Conservation (phyloP, 2,797 vertebrate species). For the Pseudomugil gertrudae region DNA sequence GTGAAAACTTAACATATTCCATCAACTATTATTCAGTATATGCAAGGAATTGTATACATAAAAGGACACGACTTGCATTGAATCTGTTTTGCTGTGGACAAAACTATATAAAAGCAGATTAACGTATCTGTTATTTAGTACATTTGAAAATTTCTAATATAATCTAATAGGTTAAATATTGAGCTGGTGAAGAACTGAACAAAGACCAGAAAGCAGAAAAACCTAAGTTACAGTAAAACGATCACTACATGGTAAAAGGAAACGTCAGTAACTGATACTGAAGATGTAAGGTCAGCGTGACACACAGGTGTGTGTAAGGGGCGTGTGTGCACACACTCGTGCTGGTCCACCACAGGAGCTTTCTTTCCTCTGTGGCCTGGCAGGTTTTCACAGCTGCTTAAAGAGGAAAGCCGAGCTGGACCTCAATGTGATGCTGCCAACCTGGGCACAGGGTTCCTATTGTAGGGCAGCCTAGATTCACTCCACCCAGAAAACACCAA, state of each 20-base stretch:
- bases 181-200: too few species aligned
- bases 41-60: too few species aligned
- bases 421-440: conserved; percentile 20
- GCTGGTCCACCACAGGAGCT: conserved; percentile 12
- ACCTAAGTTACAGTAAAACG: neutral
- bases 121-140: too few species aligned
- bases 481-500: conserved; percentile 36
- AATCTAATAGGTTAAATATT: neutral
- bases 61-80: too few species aligned
- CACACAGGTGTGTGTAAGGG: neutral
- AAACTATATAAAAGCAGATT: too few species aligned
- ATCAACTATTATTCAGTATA: too few species aligned
- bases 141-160: neutral
- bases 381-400: conserved; percentile 19
- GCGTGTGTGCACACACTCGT: neutral
- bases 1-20: too few species aligned
- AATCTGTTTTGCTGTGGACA: too few species aligned
- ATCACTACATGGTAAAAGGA: too few species aligned
- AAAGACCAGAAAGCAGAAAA: neutral
- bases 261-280: too few species aligned
- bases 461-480: conserved; percentile 38
- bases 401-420: conserved; percentile 8
- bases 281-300: neutral
- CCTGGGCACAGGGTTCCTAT: conserved; percentile 38
- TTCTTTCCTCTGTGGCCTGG: conserved; percentile 7